These are phyloP conservation scores for Lophochroa leadbeateri DNA, from an alignment of 2,113 vertebrate genomes.

Conservation along the genomic window DNA sequence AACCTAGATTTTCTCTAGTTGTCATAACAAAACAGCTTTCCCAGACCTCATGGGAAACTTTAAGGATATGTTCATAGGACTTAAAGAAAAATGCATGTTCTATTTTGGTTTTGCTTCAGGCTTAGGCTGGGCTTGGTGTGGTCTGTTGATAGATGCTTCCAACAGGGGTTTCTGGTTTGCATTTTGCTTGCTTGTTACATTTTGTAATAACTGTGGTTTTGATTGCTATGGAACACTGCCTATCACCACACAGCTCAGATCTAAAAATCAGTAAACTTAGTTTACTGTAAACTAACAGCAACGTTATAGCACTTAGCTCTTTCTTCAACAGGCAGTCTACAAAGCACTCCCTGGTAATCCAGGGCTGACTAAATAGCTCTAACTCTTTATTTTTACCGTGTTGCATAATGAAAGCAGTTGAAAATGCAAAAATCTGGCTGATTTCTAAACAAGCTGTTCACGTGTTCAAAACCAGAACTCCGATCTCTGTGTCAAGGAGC, in stretches of 20 bases:
- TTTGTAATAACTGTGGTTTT: not conserved
- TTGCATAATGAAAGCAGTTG: not conserved
- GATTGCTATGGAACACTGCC: not conserved
- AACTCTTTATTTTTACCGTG: not conserved
- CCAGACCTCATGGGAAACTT: not conserved
- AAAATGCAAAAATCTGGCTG: not conserved
- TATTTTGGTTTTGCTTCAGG: not conserved
- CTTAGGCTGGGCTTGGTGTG: not conserved
- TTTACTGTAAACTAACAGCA: not conserved
- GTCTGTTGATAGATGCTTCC: not conserved
- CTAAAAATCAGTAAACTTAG: not conserved
- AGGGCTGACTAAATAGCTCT: not conserved
- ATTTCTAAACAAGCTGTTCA: not conserved
- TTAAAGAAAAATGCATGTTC: not conserved
- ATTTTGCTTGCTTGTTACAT: not conserved
- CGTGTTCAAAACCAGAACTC: not conserved
- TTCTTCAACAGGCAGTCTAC: not conserved
- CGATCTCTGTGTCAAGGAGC: not conserved
- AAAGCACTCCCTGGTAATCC: not conserved
- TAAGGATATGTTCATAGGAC: not conserved
- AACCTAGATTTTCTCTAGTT: not conserved
- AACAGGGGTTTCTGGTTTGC: not conserved
- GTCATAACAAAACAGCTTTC: not conserved
- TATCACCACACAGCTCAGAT: not conserved
- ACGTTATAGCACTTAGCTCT: not conserved